Percentiles rank a stretch among this genome's conserved stretches.
Conservation (phyloP, 2,797 vertebrate genomes). For the Decapterus maruadsi region DNA sequence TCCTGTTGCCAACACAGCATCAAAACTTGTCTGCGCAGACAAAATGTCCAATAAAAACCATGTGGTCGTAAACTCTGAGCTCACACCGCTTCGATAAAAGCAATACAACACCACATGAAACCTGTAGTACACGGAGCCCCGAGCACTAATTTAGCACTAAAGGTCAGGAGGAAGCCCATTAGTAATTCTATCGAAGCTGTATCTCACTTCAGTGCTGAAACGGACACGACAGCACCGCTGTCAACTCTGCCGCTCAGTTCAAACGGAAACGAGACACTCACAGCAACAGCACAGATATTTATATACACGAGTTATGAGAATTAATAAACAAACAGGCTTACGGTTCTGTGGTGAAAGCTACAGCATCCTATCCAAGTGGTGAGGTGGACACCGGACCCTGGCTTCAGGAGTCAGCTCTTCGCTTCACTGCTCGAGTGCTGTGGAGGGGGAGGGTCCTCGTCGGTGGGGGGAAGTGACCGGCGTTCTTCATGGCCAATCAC, state of each 20-base stretch:
- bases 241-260: constrained; percentile 32
- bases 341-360: constrained; percentile 56
- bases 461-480: constrained; percentile 36
- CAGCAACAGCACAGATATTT: not conserved
- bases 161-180: constrained; percentile 52
- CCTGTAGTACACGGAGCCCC: not conserved
- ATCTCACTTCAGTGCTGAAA: constrained; percentile 29
- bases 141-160: not conserved
- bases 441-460: constrained; percentile 36
- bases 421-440: constrained; percentile 28
- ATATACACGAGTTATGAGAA: not conserved
- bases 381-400: constrained; percentile 14
- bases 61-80: constrained; percentile 9
- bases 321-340: constrained; percentile 51
- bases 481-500: constrained; percentile 47
- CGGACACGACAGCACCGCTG: constrained; percentile 12
- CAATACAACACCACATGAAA: not conserved
- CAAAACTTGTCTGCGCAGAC: constrained; percentile 60
- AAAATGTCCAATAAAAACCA: constrained; percentile 46
- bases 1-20: constrained; percentile 51
- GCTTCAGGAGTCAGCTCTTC: constrained; percentile 8
- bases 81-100: not conserved
- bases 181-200: constrained; percentile 77
- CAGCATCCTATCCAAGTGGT: constrained; percentile 42
- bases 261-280: constrained; percentile 9